Evolutionary conservation across 2,113 vertebrate genomes (phyloP), one percentile per base, ranked within the genome.

Genomic region (Nipponia nippon): DNA sequence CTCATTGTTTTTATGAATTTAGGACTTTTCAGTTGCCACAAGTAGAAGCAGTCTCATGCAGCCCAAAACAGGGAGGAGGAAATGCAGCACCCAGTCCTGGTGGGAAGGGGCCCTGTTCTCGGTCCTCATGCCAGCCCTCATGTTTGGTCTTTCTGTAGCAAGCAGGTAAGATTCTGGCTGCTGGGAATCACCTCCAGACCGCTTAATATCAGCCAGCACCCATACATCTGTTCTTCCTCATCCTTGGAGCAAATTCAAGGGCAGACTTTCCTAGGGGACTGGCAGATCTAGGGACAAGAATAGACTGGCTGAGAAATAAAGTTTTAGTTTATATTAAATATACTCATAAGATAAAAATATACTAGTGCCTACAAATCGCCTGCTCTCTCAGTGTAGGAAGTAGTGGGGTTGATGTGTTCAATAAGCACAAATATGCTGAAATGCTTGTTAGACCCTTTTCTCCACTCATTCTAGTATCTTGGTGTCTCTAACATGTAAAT

Each of bases 331-430:
- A 88, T 95, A 93, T 96, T 90, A 96, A 97, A 93, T 97, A 97
- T 97, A 97, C 94, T 97, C 88, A 66, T 97, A 95, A 96, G 94
- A 96, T 96, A 90, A 91, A 98, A 98, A 97, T 98, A 98, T 98
- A 97, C 97, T 98, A 98, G 98, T 98, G 98, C 98, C 98, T 98
- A 98, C 95, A 98, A 96, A 95, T 96, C 83, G 95, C 97, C 97
- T 98, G 97, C 97, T 97, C 85, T 95, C 98, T 98, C 96, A 96
- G 96, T 86, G 91, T 96, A 97, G 93, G 96, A 95, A 98, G 96
- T 97, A 98, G 93, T 97, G 97, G 98, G 97, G 97, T 97, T 96
- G 97, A 98, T 97, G 96, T 98, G 98, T 98, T 96, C 97, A 97
- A 98, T 98, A 98, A 98, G 98, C 98, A 98, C 98, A 98, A 98